Percentiles rank a stretch among this genome's conserved stretches.
phyloP scores from a whole-genome alignment of 2,888 invertebrate species.

The Cephus spinipes region DNA sequence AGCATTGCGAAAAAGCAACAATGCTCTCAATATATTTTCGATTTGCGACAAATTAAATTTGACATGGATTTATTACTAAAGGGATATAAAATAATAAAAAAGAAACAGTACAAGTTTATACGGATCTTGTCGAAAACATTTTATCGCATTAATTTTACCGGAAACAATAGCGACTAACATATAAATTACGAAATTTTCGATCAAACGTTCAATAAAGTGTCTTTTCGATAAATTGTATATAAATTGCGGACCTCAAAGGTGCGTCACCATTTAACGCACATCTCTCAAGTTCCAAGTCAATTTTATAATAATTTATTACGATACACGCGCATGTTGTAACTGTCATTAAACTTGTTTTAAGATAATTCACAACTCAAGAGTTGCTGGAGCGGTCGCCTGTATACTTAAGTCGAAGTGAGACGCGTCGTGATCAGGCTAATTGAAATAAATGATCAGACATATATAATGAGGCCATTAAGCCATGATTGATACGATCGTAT shows the following conservation, averaged over 20 bases:
- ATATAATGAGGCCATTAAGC: background rate
- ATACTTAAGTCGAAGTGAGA: background rate
- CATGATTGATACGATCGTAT: background rate
- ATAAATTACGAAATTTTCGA: too few relatives aligned
- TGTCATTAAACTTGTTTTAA: background rate
- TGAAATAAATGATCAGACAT: background rate
- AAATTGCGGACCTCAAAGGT: background rate
- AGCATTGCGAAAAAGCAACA: too few relatives aligned
- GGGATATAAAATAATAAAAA: background rate
- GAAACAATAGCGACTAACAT: too few relatives aligned
- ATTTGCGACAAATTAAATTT: too few relatives aligned
- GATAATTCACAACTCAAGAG: background rate
- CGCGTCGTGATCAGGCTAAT: background rate
- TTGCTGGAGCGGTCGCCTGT: background rate
- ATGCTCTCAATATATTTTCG: too few relatives aligned
- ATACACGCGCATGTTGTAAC: background rate
- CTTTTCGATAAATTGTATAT: too few relatives aligned
- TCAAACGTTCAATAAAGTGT: too few relatives aligned
- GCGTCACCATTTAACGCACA: background rate
- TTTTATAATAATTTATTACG: background rate
- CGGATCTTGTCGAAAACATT: too few relatives aligned
- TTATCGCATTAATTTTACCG: too few relatives aligned
- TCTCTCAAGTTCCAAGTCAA: background rate
- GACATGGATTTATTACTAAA: too few relatives aligned
- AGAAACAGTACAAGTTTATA: constrained; percentile 2